Evolutionary conservation across 2,797 vertebrate genomes (phyloP).

Genomic region (Bufotes viridis): DNA sequence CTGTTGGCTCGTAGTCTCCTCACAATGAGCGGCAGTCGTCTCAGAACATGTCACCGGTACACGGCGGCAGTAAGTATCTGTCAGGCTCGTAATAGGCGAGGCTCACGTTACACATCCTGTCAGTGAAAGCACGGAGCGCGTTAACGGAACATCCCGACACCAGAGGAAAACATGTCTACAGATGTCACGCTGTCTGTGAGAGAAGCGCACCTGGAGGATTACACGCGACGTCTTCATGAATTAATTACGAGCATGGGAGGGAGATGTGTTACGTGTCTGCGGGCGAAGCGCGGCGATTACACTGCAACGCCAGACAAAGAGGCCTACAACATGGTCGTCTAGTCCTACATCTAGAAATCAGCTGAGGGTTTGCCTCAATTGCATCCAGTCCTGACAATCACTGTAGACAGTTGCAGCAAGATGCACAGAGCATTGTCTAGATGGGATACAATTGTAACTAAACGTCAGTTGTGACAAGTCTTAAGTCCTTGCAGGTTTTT

Average conservation of each 20-base stretch:
- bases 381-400: no score
- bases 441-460: no score
- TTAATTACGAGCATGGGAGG: not conserved
- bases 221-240: not conserved
- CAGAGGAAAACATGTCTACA: conserved; percentile 8
- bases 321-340: not conserved
- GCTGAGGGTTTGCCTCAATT: no score
- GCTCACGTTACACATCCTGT: conserved; percentile 13
- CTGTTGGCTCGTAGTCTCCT: not conserved
- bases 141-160: conserved; percentile 1
- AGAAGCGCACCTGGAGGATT: not conserved
- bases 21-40: not conserved
- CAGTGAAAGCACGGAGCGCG: not conserved
- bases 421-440: no score
- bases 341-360: no score
- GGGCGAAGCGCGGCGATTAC: not conserved
- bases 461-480: no score
- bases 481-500: no score
- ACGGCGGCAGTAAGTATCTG: not conserved
- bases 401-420: no score
- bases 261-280: not conserved
- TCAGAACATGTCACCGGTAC: not conserved
- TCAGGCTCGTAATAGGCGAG: not conserved
- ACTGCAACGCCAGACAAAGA: not conserved
- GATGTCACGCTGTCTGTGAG: not conserved